Evolutionary conservation across 1,140 invertebrate genomes (phyloP).

Genomic region (Agraylea sexmaculata): DNA sequence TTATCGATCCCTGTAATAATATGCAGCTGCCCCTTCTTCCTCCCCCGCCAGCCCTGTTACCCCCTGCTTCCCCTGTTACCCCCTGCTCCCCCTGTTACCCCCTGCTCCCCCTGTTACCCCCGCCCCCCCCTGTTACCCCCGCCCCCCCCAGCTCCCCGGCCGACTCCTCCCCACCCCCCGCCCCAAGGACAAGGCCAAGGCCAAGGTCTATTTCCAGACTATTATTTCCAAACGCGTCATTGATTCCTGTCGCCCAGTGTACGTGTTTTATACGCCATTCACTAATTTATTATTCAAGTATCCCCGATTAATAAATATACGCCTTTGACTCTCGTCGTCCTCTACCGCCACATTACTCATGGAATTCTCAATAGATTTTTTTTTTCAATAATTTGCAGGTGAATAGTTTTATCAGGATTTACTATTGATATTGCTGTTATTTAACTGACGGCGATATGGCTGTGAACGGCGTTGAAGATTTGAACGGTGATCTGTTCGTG

Average conservation of each 20-base stretch:
- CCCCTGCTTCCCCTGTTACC: not conserved
- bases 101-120: not conserved
- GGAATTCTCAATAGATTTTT: no score
- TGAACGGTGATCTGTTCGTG: constrained; percentile 39
- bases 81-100: not conserved
- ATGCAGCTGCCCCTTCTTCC: not conserved
- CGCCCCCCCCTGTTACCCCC: not conserved
- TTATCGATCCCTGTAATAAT: no score
- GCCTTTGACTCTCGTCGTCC: no score
- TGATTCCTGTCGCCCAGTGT: no score
- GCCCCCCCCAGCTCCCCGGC: not conserved
- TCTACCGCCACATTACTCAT: no score
- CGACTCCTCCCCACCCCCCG: not conserved
- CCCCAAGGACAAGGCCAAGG: no score
- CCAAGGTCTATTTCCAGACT: no score
- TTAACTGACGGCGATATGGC: constrained; percentile 11
- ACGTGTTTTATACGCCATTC: no score
- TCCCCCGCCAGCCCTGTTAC: no score
- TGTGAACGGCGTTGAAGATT: constrained; percentile 34
- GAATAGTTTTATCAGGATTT: not conserved
- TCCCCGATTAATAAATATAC: no score
- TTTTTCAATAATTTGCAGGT: not conserved
- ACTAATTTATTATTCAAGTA: no score
- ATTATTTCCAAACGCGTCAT: no score
- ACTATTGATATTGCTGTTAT: not conserved